Evolutionary conservation across 2,113 vertebrate genomes (phyloP).

Genomic region (Speoplatyrhinus poulsoni): DNA sequence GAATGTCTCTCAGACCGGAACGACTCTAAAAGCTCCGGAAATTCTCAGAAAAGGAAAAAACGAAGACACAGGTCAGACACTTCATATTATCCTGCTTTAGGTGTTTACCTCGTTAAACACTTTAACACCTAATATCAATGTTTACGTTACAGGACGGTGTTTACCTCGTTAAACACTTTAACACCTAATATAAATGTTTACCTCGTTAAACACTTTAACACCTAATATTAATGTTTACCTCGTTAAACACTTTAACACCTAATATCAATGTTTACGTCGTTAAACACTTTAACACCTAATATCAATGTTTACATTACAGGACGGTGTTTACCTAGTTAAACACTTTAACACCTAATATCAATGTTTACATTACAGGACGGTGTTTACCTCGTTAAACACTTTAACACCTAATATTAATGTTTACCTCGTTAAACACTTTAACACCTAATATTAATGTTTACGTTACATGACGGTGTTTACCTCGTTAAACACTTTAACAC

Average conservation of each 20-base stretch:
- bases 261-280: too few species aligned
- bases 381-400: constrained; percentile 93
- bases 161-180: constrained; percentile 76
- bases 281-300: too few species aligned
- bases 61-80: constrained; percentile 86
- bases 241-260: constrained; percentile 94
- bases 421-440: neutral
- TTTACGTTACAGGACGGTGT: constrained; percentile 84
- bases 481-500: neutral
- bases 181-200: neutral
- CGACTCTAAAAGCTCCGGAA: constrained; percentile 76
- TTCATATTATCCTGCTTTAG: neutral
- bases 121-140: neutral
- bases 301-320: too few species aligned
- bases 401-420: constrained; percentile 82
- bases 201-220: neutral
- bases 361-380: constrained; percentile 78
- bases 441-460: neutral
- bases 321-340: too few species aligned
- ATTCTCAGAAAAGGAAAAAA: constrained; percentile 88
- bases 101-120: neutral
- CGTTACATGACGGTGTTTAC: neutral
- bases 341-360: too few species aligned
- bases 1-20: constrained; percentile 82
- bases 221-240: constrained; percentile 82